Evolutionary conservation across 2,797 vertebrate species (phyloP).

Genomic region (Eupleurogrammus muticus): DNA sequence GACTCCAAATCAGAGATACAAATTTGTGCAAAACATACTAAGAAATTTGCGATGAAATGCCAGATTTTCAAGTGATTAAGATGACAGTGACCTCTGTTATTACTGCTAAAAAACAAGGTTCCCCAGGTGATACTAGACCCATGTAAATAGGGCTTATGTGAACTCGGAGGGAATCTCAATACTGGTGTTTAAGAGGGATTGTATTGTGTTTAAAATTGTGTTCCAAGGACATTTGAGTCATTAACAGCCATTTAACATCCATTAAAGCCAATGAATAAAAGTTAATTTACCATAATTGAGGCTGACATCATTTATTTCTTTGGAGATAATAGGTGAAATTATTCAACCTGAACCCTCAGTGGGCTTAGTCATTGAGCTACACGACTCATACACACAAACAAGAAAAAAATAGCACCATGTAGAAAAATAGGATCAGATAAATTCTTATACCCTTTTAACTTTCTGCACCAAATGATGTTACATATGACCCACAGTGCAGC

Average conservation of each 20-base stretch:
- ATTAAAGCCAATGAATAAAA: constrained; percentile 17
- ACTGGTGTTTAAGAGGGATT: constrained; percentile 13
- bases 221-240: not conserved
- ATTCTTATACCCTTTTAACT: not conserved
- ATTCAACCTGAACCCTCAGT: constrained; percentile 5
- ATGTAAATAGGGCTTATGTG: not conserved
- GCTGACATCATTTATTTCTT: constrained; percentile 11
- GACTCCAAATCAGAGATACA: too few species aligned
- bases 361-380: not conserved
- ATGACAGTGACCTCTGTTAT: too few species aligned
- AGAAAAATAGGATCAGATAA: not conserved
- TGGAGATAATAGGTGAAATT: constrained; percentile 10
- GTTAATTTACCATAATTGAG: constrained; percentile 7
- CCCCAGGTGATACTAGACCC: too few species aligned
- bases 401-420: not conserved
- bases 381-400: not conserved
- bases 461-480: not conserved
- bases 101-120: too few species aligned
- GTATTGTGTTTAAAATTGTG: not conserved
- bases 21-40: too few species aligned
- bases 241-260: not conserved
- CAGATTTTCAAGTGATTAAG: too few species aligned
- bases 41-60: too few species aligned
- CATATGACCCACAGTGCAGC: not conserved
- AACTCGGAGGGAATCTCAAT: constrained; percentile 3